Percentiles rank a stretch among this genome's conserved stretches.
phyloP scores from a whole-genome alignment of 2,888 invertebrate genomes.

The Argyresthia albistria region DNA sequence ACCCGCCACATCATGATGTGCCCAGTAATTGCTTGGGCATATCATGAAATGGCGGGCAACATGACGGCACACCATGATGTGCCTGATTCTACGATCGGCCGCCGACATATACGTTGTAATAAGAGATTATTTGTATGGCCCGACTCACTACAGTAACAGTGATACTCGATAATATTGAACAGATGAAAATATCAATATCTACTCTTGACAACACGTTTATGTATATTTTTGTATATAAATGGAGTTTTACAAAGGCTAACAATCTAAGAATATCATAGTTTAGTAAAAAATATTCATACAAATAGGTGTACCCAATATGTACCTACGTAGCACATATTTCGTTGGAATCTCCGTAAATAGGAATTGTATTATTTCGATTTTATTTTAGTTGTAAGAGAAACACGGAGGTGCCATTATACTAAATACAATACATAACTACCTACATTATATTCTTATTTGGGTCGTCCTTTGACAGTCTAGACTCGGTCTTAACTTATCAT shows the following conservation, averaged over 20 bases:
- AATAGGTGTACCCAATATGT: constrained; percentile 26
- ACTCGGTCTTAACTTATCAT: neutral
- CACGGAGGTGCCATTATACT: constrained; percentile 66
- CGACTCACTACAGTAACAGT: constrained; percentile 18
- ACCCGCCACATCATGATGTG: no score
- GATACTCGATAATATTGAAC: constrained; percentile 29
- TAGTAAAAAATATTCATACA: constrained; percentile 37
- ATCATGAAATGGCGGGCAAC: no score
- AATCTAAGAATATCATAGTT: constrained; percentile 56
- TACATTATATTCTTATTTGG: constrained; percentile 36
- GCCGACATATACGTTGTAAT: neutral
- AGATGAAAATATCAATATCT: constrained; percentile 20
- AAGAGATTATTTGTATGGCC: neutral
- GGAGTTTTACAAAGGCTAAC: constrained; percentile 48
- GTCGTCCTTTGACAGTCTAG: constrained; percentile 1
- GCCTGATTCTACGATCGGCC: neutral
- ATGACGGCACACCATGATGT: no score
- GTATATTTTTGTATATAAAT: constrained; percentile 71
- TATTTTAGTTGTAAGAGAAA: constrained; percentile 54
- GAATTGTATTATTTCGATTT: constrained; percentile 48
- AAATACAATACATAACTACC: constrained; percentile 42
- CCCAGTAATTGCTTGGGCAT: no score
- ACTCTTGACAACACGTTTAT: constrained; percentile 44
- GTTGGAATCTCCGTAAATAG: constrained; percentile 63
- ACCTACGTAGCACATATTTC: constrained; percentile 46